Percentiles rank a stretch among this genome's conserved stretches.
Conservation (phyloP, 2,797 vertebrate genomes). For the Melanotaenia nigrans region DNA sequence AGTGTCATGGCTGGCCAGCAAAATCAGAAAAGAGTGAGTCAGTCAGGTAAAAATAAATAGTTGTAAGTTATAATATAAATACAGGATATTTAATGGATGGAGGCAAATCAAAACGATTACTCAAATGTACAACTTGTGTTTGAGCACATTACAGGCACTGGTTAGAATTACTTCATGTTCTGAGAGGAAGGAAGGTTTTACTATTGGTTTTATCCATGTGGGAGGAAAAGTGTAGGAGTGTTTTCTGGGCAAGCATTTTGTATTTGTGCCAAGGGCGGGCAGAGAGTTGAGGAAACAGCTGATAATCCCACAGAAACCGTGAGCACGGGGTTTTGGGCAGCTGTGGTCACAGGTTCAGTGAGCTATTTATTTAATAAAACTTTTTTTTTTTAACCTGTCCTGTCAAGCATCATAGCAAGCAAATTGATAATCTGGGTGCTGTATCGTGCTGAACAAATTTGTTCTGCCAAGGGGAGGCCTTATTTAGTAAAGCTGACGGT, state of each 20-base stretch:
- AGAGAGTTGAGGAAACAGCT: constrained; percentile 69
- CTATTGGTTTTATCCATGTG: constrained; percentile 38
- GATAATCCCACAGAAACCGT: constrained; percentile 72
- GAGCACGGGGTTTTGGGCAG: constrained; percentile 48
- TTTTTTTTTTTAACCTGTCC: too few species aligned
- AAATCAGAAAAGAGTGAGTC: constrained; percentile 11
- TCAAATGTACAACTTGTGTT: constrained; percentile 27
- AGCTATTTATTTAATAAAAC: constrained; percentile 57
- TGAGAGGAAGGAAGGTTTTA: constrained; percentile 48
- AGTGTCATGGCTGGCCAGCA: constrained; percentile 8
- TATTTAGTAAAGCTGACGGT: constrained; percentile 53
- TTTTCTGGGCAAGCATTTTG: constrained; percentile 38
- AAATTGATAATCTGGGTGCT: too few species aligned
- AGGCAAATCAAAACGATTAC: constrained; percentile 37
- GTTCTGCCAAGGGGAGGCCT: background rate
- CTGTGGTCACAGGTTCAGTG: constrained; percentile 56
- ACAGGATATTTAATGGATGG: constrained; percentile 10
- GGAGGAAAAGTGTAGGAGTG: constrained; percentile 54
- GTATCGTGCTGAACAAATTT: too few species aligned
- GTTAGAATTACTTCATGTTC: constrained; percentile 36
- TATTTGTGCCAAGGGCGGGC: constrained; percentile 45
- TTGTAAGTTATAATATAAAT: constrained; percentile 26
- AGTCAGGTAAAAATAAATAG: constrained; percentile 7
- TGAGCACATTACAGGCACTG: constrained; percentile 20
- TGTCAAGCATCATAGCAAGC: too few species aligned